Evolutionary conservation across 2,113 vertebrate genomes (phyloP).

Genomic region (Gadus macrocephalus): DNA sequence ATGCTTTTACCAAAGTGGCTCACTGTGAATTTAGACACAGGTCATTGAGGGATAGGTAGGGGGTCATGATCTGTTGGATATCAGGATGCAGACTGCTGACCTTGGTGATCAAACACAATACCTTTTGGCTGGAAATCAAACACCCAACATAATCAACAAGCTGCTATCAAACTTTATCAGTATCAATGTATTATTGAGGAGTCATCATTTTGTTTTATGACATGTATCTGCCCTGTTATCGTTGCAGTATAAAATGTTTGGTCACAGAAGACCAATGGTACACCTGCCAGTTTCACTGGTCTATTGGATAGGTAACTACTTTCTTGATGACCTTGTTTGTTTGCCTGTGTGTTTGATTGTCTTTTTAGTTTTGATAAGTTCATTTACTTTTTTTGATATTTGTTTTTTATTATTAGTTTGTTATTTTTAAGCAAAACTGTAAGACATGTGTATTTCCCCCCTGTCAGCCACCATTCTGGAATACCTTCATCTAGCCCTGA

Average conservation of each 20-base stretch:
- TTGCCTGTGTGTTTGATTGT: neutral
- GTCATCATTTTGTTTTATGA: too few species aligned
- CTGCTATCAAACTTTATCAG: too few species aligned
- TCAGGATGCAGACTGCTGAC: neutral
- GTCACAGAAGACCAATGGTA: slow-evolving; percentile 79
- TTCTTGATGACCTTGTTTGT: neutral
- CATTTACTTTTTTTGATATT: neutral
- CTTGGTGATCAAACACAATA: neutral
- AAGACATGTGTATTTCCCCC: neutral
- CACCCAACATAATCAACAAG: neutral
- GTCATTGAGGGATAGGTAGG: too few species aligned
- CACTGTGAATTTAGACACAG: too few species aligned
- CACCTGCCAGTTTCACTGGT: slow-evolving; percentile 78
- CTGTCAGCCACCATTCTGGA: slow-evolving; percentile 81
- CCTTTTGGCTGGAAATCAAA: neutral
- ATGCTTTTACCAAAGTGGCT: too few species aligned
- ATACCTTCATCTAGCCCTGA: slow-evolving; percentile 77
- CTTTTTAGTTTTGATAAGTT: neutral
- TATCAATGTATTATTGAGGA: too few species aligned
- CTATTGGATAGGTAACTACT: slow-evolving; percentile 79
- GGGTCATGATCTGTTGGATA: too few species aligned
- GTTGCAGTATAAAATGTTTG: slow-evolving; percentile 86
- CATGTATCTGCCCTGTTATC: neutral
- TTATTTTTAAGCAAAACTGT: neutral
- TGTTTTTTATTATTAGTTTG: neutral